A percentile compares a stretch with the other conserved stretches of the same genome.
These are phyloP conservation scores for Mus musculus DNA, from an alignment of 2,113 vertebrate genomes.

Conservation along the genomic window GRCm39 chr12:106041501-106042000, in stretches of 20 bases:
- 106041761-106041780: neutral
- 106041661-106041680: neutral
- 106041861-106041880: neutral
- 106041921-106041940: no score
- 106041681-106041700: neutral
- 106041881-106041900: neutral
- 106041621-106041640: neutral
- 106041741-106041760: neutral
- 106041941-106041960: neutral
- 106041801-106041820: neutral
- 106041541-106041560: neutral
- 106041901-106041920: neutral
- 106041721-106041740: neutral
- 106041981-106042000: neutral
- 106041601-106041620: neutral
- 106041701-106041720: neutral
- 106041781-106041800: neutral
- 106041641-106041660: conserved; percentile 14
- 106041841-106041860: conserved; percentile 43
- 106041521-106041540: neutral
- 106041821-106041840: neutral
- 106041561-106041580: neutral
- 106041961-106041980: neutral
- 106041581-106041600: neutral
- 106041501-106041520: neutral